Evolutionary conservation across 2,797 vertebrate species (phyloP).

Genomic region (Gymnoscopelus braueri): DNA sequence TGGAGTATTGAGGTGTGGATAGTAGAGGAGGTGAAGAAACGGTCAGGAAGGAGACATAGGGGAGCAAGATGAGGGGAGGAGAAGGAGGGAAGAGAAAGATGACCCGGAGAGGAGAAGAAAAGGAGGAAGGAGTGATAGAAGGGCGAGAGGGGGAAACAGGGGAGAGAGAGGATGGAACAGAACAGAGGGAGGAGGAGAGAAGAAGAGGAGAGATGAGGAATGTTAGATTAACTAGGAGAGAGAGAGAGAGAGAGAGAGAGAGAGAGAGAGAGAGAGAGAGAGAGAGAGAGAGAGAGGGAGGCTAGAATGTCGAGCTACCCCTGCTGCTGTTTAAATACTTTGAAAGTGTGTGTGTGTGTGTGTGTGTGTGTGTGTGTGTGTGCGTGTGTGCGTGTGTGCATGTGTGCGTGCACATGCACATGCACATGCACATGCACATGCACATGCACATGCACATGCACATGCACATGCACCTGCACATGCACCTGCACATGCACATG

Average conservation of each 20-base stretch:
- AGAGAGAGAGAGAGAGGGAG: constrained; percentile 16
- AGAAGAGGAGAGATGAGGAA: background rate
- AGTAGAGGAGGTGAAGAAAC: background rate
- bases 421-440: constrained; percentile 7
- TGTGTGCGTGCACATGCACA: background rate
- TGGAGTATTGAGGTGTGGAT: background rate
- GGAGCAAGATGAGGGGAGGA: background rate
- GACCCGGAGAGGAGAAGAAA: constrained; percentile 4
- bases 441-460: background rate
- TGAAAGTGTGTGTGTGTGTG: background rate
- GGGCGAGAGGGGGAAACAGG: background rate
- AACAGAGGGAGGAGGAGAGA: background rate
- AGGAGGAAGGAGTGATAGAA: constrained; percentile 10
- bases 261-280: background rate
- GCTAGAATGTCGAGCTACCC: constrained; percentile 57
- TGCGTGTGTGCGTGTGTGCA: background rate
- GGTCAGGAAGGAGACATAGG: background rate
- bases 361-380: background rate
- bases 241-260: background rate
- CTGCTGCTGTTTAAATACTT: constrained; percentile 48
- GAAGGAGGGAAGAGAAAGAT: background rate
- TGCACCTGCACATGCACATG: background rate
- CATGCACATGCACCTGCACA: background rate
- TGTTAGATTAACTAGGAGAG: background rate
- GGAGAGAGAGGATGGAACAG: background rate